Evolutionary conservation across 2,888 invertebrate genomes (phyloP), one percentile per base, ranked within the genome.

Genomic region (Ariolimax columbianus): DNA sequence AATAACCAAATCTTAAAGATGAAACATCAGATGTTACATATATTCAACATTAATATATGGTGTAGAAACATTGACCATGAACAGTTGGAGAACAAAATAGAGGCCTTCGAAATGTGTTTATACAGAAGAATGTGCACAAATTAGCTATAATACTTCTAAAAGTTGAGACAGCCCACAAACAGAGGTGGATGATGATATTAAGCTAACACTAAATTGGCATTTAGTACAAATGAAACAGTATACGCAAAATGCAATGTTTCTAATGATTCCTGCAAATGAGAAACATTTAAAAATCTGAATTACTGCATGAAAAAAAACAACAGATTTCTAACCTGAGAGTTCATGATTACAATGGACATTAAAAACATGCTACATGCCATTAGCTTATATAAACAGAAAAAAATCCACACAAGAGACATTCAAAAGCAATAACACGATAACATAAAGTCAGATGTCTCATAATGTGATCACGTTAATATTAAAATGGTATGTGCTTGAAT

Each of bases 401-500:
- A 63, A 66, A 66, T 17, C 30, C 4, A 66, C 23, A 66, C 33
- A 66, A 30, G 14, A 3, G 66, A 6, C 66, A 43, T 17, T 68
- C 17, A 43, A 47, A 80, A 43, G 70, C 33, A 43, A 51, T 17
- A 23, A 23, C 19, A 55, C 19, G 17, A 23, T 55, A 55, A 55
- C 55, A 47, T 9, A 40, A 43, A n/a, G 51, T 43, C 38, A 72
- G 82, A 82, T 72, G 72, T 73, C 82, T 82, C 72, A 82, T 55
- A 82, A 82, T 51, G n/a, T 68, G 11, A 30, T 47, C 38, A 38
- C 38, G 40, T 36, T 36, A 59, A 26, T 59, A 4, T 33, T 1
- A 68, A 33, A 3, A 66, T 68, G 43, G 68, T n/a, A n/a, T 68
- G 80, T 80, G 80, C 68, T 80, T 80, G 80, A 80, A 66, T 43